These are phyloP conservation scores for Heterodera schachtii DNA, from an alignment of 1,140 invertebrate genomes.

Conservation along the genomic window DNA sequence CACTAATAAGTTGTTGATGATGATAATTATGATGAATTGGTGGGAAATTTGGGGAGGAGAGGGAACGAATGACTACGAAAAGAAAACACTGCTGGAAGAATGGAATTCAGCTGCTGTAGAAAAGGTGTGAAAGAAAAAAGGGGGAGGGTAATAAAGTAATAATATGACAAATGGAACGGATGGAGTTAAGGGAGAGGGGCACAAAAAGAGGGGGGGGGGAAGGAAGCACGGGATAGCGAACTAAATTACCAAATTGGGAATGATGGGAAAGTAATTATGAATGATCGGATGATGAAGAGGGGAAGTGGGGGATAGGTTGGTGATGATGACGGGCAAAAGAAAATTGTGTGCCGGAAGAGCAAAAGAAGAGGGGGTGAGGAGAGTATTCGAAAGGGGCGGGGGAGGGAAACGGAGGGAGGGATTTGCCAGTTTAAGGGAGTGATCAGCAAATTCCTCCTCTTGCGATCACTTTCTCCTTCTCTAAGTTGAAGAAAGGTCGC, in stretches of 20 bases:
- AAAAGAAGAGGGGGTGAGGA: not conserved
- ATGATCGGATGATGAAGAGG: not conserved
- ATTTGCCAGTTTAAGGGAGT: not conserved
- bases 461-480: not conserved
- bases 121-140: not conserved
- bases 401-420: not conserved
- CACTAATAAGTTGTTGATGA: not conserved
- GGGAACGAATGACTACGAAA: too few relatives aligned
- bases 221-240: not conserved
- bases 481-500: not conserved
- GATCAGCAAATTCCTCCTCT: conserved; percentile 9
- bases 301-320: not conserved
- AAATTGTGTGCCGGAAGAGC: not conserved
- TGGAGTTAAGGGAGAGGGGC: not conserved
- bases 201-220: not conserved
- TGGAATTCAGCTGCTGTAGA: not conserved
- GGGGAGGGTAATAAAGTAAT: not conserved
- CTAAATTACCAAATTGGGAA: too few relatives aligned
- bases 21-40: not conserved
- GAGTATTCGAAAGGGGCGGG: not conserved
- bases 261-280: too few relatives aligned
- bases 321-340: not conserved
- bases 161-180: not conserved
- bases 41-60: not conserved
- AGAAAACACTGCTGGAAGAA: too few relatives aligned